Base-by-base conservation (phyloP, 2,888 invertebrate species). In the Acanthopleura granulata region DNA sequence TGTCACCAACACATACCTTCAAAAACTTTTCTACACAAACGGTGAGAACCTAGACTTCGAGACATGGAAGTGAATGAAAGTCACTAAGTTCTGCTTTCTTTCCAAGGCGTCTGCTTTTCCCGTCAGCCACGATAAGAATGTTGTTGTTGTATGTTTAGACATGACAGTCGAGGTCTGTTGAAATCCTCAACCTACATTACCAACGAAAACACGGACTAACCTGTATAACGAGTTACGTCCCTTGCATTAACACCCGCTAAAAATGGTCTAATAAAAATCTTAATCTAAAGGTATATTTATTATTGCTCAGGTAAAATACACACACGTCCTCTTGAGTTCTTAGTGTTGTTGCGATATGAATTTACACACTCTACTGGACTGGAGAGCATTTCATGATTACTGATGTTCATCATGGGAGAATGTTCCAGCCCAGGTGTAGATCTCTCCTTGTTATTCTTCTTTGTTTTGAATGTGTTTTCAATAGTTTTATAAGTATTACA, bases 41-140 rank as follows among this genome's bases (percentile, higher is more conserved):
- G 57, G 22, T 57, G 12, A n/a, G 57, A 57, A 22, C 57, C 57
- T 57, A 57, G n/a, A 57, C 57, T 57, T n/a, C 57, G 57, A 57
- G 57, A 57, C 57, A 57, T 57, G 22, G 57, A 4, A 18, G 57
- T 57, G 4, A 22, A n/a, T n/a, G 18, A 57, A 57, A 57, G 22
- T n/a, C 57, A 18, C 22, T 57, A n/a, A 57, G n/a, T 4, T 18
- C 18, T 57, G 12, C 18, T 22, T 57, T 57, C 12, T 22, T 12
- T 22, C n/a, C 18, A 22, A 22, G 22, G 57, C 57, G 57, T 57
- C 22, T 57, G 57, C 22, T 57, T 22, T 22, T 22, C 22, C 22
- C 22, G n/a, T n/a, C 57, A 1, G 6, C 57, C 18, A 22, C 57
- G 57, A 57, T 22, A 3, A n/a, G 57, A 57, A 57, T 57, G 57